phyloP scores from a whole-genome alignment of 2,113 vertebrate species.

The Uria aalge region DNA sequence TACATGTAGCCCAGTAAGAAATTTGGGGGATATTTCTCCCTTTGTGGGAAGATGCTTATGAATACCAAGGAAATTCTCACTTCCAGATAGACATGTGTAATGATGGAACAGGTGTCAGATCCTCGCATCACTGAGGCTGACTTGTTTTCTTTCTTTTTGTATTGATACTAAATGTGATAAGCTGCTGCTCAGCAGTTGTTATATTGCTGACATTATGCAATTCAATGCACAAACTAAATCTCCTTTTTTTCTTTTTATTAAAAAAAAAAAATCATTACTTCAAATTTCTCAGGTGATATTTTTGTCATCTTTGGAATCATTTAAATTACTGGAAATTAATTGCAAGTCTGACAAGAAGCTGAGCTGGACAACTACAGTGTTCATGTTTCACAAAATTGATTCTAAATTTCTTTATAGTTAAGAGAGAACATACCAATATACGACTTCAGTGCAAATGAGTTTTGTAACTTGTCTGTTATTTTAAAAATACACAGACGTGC shows the following conservation, averaged over 20 bases:
- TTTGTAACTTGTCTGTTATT: background rate
- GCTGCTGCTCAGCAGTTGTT: background rate
- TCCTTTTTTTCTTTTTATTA: background rate
- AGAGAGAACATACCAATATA: background rate
- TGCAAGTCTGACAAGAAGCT: background rate
- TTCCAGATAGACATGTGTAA: background rate
- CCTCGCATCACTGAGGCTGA: background rate
- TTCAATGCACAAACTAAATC: background rate
- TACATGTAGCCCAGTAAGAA: constrained; percentile 21
- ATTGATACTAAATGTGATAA: background rate
- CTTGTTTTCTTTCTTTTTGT: background rate
- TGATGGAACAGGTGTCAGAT: background rate
- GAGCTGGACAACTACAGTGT: background rate
- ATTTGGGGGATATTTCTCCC: background rate
- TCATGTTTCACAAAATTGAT: background rate
- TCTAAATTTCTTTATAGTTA: background rate
- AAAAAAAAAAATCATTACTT: background rate
- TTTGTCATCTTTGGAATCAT: background rate
- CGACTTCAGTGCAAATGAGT: background rate
- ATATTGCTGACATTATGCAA: background rate
- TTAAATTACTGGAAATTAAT: background rate
- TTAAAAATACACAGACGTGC: background rate
- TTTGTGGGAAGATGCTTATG: constrained; percentile 56
- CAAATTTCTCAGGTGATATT: background rate
- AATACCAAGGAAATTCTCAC: constrained; percentile 11